Percentiles rank a stretch among this genome's conserved stretches.
These are phyloP conservation scores for Pantelozetes paolii DNA, from an alignment of 2,888 invertebrate genomes.

Conservation along the genomic window DNA sequence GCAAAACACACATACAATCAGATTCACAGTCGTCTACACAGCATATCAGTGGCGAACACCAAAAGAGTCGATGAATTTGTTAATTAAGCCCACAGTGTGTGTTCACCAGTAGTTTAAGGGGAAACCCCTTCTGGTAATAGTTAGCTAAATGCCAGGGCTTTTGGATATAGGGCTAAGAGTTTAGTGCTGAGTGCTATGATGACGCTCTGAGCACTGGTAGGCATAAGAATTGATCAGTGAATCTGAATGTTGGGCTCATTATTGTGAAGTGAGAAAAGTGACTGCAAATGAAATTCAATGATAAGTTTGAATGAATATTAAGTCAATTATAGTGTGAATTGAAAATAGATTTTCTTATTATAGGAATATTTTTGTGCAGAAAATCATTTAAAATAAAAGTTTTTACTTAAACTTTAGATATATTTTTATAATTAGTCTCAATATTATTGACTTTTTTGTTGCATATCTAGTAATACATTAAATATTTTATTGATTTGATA, in stretches of 20 bases:
- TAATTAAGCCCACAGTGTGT: constrained; percentile 35
- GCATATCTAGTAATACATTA: too few relatives aligned
- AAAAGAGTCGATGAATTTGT: constrained; percentile 28
- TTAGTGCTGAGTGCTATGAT: neutral
- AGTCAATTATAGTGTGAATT: too few relatives aligned
- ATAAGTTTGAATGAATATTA: too few relatives aligned
- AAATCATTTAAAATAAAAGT: too few relatives aligned
- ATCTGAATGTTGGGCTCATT: neutral
- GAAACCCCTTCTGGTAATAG: constrained; percentile 32
- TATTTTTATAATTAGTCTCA: neutral
- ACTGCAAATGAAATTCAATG: too few relatives aligned
- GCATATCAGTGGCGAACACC: neutral
- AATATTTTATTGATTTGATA: too few relatives aligned
- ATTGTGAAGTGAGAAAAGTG: too few relatives aligned
- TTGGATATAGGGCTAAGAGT: constrained; percentile 5
- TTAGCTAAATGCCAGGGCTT: constrained; percentile 23
- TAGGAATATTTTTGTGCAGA: too few relatives aligned
- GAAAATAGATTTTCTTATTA: too few relatives aligned
- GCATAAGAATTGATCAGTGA: too few relatives aligned
- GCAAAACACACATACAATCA: neutral
- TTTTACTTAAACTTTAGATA: too few relatives aligned
- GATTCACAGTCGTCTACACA: neutral
- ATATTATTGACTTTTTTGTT: neutral
- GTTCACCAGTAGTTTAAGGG: neutral
- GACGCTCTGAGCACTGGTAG: too few relatives aligned